Conservation (phyloP, 23 tunicate species). For the Trididemnum nubilum region DNA sequence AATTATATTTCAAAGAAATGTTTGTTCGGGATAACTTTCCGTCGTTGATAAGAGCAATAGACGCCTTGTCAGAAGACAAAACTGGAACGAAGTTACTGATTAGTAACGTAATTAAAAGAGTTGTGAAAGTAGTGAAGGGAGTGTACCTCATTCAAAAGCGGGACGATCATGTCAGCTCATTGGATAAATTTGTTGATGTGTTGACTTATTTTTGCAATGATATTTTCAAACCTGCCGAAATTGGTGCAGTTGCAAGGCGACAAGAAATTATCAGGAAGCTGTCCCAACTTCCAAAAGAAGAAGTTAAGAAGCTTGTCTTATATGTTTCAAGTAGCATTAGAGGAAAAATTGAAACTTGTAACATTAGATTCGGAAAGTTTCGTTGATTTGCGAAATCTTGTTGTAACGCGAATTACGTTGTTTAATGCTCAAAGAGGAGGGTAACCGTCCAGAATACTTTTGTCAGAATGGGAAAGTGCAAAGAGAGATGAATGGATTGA, state of each 20-base stretch:
- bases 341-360: background rate
- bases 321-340: background rate
- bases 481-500: background rate
- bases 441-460: background rate
- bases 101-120: background rate
- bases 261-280: background rate
- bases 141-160: background rate
- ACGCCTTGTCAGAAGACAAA: background rate
- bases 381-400: background rate
- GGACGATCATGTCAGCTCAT: background rate
- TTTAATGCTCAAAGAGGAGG: background rate
- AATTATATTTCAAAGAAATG: background rate
- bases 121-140: background rate
- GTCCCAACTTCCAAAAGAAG: background rate
- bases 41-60: background rate
- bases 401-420: background rate
- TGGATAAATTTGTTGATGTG: background rate
- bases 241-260: background rate
- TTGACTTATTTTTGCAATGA: background rate
- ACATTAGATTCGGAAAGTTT: background rate
- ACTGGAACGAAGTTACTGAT: background rate
- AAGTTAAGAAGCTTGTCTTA: background rate
- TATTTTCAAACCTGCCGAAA: background rate
- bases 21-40: background rate
- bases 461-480: background rate